Base-by-base conservation (phyloP, 37 sponge, comb jelly and placozoan genomes). In the Cladorhizidae sp. region DNA sequence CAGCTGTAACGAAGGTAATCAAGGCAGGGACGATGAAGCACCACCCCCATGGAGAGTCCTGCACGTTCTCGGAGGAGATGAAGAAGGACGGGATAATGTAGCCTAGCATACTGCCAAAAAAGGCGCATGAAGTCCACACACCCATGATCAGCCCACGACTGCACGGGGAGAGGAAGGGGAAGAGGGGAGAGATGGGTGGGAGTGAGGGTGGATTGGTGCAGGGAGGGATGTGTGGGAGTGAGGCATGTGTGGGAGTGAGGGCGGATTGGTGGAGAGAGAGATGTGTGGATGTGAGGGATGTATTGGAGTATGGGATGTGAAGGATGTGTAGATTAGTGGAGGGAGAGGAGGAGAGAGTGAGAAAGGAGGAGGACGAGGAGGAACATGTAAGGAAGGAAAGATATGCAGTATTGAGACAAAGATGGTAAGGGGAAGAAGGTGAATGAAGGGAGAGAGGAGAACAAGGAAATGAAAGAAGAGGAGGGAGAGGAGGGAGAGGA, bases 11-110 rank as follows among this genome's bases (percentile, higher is more conserved):
- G 22, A 80, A 51, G 70, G 80, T 74, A 22, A 89, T 74, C 38
- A 89, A 76, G n/a, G 72, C 90, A 42, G 90, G 86, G 21, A 74
- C 81, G 12, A 89, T 33, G 38, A 89, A 89, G 36, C 86, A 76
- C 70, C 64, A 76, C 23, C 70, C 64, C 84, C 84, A 84, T 1
- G 8, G 59, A 5, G 59, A 58, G 59, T 58, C 59, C 20, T 58
- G 26, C 59, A 58, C 59, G 3, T 56, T 36, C 40, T 58, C 59
- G 20, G 59, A 58, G 20, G 3, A 14, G 2, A 58, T 25, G 26
- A 58, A 77, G 40, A 69, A 67, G 29, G 80, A 79, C 0, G 87
- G 87, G 11, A 86, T 40, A 0, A 86, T 64, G 28, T 79, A 72
- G 15, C 87, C 87, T 22, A 86, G 75, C 32, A 86, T 86, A 64